Evolutionary conservation across 1,140 invertebrate species (phyloP).

Genomic region (Arctopsyche grandis): DNA sequence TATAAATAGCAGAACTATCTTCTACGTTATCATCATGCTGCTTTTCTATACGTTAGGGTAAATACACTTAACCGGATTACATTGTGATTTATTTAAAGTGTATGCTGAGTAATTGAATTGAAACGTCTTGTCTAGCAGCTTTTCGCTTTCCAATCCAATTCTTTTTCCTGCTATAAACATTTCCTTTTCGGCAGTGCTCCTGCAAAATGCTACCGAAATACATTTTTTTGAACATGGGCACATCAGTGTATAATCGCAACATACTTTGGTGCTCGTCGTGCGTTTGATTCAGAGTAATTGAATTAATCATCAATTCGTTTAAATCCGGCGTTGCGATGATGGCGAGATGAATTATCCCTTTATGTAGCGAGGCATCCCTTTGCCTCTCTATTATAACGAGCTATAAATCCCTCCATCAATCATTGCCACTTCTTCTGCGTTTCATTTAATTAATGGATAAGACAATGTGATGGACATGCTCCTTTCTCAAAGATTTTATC

Average conservation of each 20-base stretch:
- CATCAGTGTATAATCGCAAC: neutral
- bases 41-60: conserved; percentile 24
- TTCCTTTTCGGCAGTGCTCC: neutral
- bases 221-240: neutral
- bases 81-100: conserved; percentile 43
- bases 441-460: conserved; percentile 50
- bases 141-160: conserved; percentile 26
- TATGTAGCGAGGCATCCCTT: conserved; percentile 26
- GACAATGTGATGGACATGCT: conserved; percentile 38
- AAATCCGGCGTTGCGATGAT: conserved; percentile 40
- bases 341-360: conserved; percentile 46
- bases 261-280: neutral
- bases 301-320: conserved; percentile 35
- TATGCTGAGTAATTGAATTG: conserved; percentile 41
- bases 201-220: neutral
- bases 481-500: conserved; percentile 22
- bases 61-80: conserved; percentile 38
- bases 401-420: conserved; percentile 52
- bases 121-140: conserved; percentile 35
- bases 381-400: conserved; percentile 43
- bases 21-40: conserved; percentile 15
- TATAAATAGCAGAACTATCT: neutral
- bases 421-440: conserved; percentile 46
- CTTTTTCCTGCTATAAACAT: conserved; percentile 22
- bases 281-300: conserved; percentile 7